Percentiles rank a stretch among this genome's conserved stretches.
These are phyloP conservation scores for Uropsilus gracilis DNA, from an alignment of 2,113 vertebrate genomes.

Conservation along the genomic window DNA sequence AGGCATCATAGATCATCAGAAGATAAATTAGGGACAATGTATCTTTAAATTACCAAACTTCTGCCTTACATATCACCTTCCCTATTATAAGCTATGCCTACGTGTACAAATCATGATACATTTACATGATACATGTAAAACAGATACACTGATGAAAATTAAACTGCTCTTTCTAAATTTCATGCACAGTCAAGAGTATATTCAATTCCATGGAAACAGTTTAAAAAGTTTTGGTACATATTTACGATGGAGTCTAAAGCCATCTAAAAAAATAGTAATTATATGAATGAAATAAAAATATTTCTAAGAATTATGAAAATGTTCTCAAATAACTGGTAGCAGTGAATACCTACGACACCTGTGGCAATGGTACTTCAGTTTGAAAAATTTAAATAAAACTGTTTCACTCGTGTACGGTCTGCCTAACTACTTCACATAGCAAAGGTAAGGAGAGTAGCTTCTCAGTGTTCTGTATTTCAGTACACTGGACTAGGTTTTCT, in stretches of 20 bases:
- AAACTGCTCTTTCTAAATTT: not conserved
- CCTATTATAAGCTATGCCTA: not conserved
- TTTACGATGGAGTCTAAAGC: too few relatives aligned
- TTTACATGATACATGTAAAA: too few relatives aligned
- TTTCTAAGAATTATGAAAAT: too few relatives aligned
- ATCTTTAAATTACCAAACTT: conserved; percentile 36
- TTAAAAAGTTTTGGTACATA: too few relatives aligned
- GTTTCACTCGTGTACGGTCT: not conserved
- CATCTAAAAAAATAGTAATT: too few relatives aligned
- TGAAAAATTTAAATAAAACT: not conserved
- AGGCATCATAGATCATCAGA: not conserved
- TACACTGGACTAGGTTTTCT: not conserved
- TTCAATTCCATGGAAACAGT: not conserved
- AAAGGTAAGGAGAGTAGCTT: not conserved
- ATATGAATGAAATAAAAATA: too few relatives aligned
- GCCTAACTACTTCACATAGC: not conserved
- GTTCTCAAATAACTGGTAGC: too few relatives aligned
- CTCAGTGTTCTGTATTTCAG: conserved; percentile 1
- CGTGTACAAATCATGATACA: not conserved
- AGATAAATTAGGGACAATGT: conserved; percentile 17
- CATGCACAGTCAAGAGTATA: not conserved
- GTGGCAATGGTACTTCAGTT: too few relatives aligned
- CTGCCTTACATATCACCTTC: conserved; percentile 26
- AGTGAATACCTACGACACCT: too few relatives aligned
- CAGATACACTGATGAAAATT: not conserved